Base-by-base conservation (phyloP, 2,797 vertebrate genomes). In the Chelidonichthys spinosus region DNA sequence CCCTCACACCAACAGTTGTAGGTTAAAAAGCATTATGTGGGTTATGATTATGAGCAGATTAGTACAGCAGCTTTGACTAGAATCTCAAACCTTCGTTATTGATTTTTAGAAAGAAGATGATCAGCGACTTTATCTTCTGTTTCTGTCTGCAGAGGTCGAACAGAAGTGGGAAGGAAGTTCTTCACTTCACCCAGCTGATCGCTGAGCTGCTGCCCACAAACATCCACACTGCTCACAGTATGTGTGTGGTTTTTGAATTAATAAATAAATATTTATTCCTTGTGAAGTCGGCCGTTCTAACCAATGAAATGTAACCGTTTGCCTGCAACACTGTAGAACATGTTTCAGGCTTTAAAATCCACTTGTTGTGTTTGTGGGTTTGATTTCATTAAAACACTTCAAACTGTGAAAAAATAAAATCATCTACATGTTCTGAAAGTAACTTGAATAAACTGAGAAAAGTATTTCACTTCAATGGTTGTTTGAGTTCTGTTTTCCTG, bases 141-240 rank as follows among this genome's bases (percentile, higher is more conserved):
- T 3, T 67, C 2, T 78, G 35, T 58, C 18, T 4, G 62, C 71
- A 92, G 92, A 37, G 74, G 72, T 79, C 82, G 37, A 84, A 61
- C 69, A 17, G 88, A 91, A 43, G 61, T 79, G 0, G 79, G 79
- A 0, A 87, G 72, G 56, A 92, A 79, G 67, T 94, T 95, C 84
- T 95, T 95, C 85, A 90, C 92, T 0, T 93, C 94, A 0, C 93
- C 92, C 37, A 92, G 70, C 69, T 94, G 79, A 93, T 49, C 52
- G 5, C 60, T 6, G 32, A 35, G 43, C 32, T n/a, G 32, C 25
- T 25, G 25, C 25, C 25, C 25, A 25, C 25, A 25, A 25, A 25
- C 25, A 25, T 25, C 25, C 25, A 25, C 25, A 25, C 25, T 25
- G 25, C 25, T 25, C 25, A 25, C 25, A 25, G 25, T 25, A 25